Base-by-base conservation (phyloP, 2,888 invertebrate genomes). In the Conus canariensis region DNA sequence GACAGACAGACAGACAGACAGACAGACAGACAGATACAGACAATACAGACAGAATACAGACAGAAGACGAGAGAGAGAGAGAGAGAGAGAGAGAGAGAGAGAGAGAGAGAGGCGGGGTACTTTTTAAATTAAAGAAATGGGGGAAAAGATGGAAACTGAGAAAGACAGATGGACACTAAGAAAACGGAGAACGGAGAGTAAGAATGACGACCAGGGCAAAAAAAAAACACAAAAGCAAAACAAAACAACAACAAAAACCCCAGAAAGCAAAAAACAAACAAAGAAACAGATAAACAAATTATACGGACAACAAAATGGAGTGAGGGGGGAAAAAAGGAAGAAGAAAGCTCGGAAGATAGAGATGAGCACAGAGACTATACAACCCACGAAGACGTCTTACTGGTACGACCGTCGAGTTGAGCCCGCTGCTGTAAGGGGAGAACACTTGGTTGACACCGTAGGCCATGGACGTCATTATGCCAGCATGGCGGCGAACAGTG, bases 391-490 rank as follows among this genome's bases (percentile, higher is more conserved):
- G 45, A 45, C 45, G 45, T 19, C 82, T 58, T 19, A 83, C 82
- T 9, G 56, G 82, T 1, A 58, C 82, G 3, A 8, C 22, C 56
- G 56, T 58, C 5, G 82, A 83, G 30, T 91, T 91, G 0, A 88
- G 74, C 22, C 58, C 59, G 9, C 86, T 67, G 19, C 77, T 85
- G 25, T 90, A 74, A 9, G 83, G 56, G 64, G 82, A 58, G 25
- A 90, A 82, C 14, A 90, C 60, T 19, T 91, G 88, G 83, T 93
- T 93, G 10, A 94, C 93, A 9, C 95, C 94, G 91, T 93, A 93
- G 87, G 93, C 92, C 83, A 94, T 82, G 5, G 93, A 93, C 0
- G 94, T 94, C 77, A 94, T 91, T 14, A 94, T 85, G 5, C 95
- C 9, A 95, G 91, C 22, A 88, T 85, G 12, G 91, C 90, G 22